Evolutionary conservation across 2,113 vertebrate genomes (phyloP).

Genomic region (Zootoca vivipara): DNA sequence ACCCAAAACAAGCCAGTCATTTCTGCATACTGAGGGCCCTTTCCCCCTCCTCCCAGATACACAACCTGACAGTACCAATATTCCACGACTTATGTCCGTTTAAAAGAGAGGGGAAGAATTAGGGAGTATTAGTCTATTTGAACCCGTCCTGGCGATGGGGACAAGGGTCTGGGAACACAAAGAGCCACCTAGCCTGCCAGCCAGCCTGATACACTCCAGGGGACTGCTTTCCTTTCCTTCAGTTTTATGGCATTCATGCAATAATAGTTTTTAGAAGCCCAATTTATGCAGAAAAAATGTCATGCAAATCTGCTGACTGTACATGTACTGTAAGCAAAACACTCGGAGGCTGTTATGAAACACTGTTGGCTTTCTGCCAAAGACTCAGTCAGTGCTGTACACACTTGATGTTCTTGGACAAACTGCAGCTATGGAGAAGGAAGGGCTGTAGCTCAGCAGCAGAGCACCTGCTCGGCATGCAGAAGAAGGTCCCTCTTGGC

Average conservation of each 20-base stretch:
- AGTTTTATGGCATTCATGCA: not conserved
- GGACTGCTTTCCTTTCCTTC: not conserved
- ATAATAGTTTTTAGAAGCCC: not conserved
- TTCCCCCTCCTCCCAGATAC: too few relatives aligned
- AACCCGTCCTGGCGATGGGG: too few relatives aligned
- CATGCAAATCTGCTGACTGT: not conserved
- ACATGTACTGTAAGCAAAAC: slow-evolving; percentile 5
- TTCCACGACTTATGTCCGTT: too few relatives aligned
- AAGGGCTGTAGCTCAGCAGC: not conserved
- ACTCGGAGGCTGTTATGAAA: not conserved
- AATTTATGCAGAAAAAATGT: not conserved
- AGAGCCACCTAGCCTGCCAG: not conserved
- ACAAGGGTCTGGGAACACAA: too few relatives aligned
- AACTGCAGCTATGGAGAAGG: not conserved
- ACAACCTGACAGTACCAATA: too few relatives aligned
- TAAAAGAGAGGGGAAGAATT: too few relatives aligned
- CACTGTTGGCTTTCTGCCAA: not conserved
- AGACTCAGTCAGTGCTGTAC: not conserved
- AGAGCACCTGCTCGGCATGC: too few relatives aligned
- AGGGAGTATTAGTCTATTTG: too few relatives aligned
- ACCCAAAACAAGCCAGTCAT: too few relatives aligned
- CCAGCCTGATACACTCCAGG: not conserved
- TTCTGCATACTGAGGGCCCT: too few relatives aligned
- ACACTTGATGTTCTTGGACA: not conserved
- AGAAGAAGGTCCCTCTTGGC: too few relatives aligned